These are phyloP conservation scores for Melieria crassipennis DNA, from an alignment of 2,888 invertebrate genomes.

Conservation along the genomic window DNA sequence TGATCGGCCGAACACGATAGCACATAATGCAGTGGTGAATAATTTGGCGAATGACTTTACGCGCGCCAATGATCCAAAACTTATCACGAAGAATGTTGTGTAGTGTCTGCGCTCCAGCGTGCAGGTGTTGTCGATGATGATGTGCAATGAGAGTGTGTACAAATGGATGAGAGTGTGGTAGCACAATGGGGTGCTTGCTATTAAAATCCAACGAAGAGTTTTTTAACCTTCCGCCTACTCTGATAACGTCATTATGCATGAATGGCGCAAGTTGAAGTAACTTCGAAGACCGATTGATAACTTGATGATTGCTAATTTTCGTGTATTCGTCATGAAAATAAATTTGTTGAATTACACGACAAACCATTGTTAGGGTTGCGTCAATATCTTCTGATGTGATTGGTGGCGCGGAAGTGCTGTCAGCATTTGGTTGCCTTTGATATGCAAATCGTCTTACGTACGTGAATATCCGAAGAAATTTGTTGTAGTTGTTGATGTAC, in stretches of 20 bases:
- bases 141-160: slow-evolving; percentile 20
- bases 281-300: slow-evolving; percentile 24
- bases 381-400: slow-evolving; percentile 6
- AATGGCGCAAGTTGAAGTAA: slow-evolving; percentile 22
- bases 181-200: slow-evolving; percentile 19
- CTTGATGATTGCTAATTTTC: slow-evolving; percentile 13
- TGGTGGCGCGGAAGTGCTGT: neutral
- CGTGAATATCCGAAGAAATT: slow-evolving; percentile 25
- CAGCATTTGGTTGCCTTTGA: neutral
- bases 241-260: slow-evolving; percentile 8
- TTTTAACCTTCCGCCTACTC: slow-evolving; percentile 24
- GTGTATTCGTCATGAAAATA: slow-evolving; percentile 7
- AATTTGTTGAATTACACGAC: slow-evolving; percentile 1
- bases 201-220: slow-evolving; percentile 17
- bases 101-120: slow-evolving; percentile 30
- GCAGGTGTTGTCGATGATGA: slow-evolving; percentile 26
- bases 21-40: slow-evolving; percentile 23
- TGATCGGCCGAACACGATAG: slow-evolving; percentile 4
- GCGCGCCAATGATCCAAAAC: slow-evolving; percentile 32
- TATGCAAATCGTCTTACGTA: slow-evolving; percentile 20
- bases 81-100: slow-evolving; percentile 31
- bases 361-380: neutral
- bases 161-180: slow-evolving; percentile 24
- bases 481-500: slow-evolving; percentile 29
- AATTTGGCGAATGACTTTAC: slow-evolving; percentile 13